These are phyloP conservation scores for Aphis craccivora DNA, from an alignment of 1,140 invertebrate species.

Conservation along the genomic window DNA sequence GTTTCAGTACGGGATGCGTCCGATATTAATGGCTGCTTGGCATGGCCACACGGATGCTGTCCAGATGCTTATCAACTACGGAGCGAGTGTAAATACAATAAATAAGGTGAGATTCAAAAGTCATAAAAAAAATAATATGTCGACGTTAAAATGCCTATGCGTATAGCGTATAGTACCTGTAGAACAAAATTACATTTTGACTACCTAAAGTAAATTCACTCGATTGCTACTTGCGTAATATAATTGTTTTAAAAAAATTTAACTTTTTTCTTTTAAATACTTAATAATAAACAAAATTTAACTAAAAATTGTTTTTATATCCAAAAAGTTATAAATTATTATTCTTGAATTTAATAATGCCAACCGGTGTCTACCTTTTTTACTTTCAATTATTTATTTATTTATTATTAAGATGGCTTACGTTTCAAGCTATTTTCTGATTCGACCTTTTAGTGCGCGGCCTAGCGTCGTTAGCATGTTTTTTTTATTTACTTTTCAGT, in stretches of 20 bases:
- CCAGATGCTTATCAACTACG: slow-evolving; percentile 75
- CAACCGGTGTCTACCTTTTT: neutral
- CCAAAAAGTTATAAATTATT: neutral
- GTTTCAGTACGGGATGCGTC: slow-evolving; percentile 81
- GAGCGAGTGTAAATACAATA: slow-evolving; percentile 75
- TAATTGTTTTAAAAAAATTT: neutral
- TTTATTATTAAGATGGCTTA: neutral
- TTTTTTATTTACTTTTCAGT: neutral
- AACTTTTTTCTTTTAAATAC: neutral
- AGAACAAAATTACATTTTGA: neutral
- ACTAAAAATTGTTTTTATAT: neutral
- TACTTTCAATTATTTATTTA: neutral
- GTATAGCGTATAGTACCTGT: too few species aligned
- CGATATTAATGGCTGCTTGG: slow-evolving; percentile 82
- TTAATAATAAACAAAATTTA: neutral
- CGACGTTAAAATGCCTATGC: neutral
- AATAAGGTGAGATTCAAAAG: slow-evolving; percentile 72
- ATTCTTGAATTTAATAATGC: neutral
- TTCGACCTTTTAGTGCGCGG: neutral
- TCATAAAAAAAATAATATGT: too few species aligned
- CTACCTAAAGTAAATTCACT: neutral
- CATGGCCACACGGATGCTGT: slow-evolving; percentile 80
- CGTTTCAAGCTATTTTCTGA: neutral
- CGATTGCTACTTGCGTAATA: neutral
- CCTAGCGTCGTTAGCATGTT: neutral